Evolutionary conservation across 1,140 invertebrate genomes (phyloP).

Genomic region (Paralvinella palmiformis): DNA sequence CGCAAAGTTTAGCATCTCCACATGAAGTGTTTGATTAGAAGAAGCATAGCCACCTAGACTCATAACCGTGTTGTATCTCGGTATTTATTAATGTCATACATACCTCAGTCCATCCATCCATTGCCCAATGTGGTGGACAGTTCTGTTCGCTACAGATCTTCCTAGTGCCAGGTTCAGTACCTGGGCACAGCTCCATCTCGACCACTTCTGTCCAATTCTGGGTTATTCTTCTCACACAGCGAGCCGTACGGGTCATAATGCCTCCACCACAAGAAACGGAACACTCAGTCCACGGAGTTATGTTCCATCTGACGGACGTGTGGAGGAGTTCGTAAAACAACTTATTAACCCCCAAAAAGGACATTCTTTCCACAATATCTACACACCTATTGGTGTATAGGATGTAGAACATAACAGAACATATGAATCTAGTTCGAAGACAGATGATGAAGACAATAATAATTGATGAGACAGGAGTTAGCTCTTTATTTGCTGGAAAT

Average conservation of each 20-base stretch:
- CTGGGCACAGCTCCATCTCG: slow-evolving; percentile 45
- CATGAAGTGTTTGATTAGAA: neutral
- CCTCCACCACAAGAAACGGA: slow-evolving; percentile 37
- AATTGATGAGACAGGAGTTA: too few relatives aligned
- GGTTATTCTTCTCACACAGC: slow-evolving; percentile 35
- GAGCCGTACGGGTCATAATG: slow-evolving; percentile 25
- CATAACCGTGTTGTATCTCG: neutral
- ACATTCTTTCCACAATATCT: too few relatives aligned
- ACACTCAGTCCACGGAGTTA: slow-evolving; percentile 34
- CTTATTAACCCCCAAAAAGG: too few relatives aligned
- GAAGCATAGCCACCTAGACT: neutral
- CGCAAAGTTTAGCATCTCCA: neutral
- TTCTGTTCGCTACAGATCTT: slow-evolving; percentile 58
- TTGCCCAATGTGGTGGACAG: slow-evolving; percentile 64
- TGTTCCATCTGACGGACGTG: slow-evolving; percentile 30
- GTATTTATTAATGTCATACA: slow-evolving; percentile 14
- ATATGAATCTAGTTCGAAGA: too few relatives aligned
- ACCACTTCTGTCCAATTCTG: slow-evolving; percentile 29
- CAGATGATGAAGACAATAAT: too few relatives aligned
- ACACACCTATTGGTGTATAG: too few relatives aligned
- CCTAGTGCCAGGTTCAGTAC: slow-evolving; percentile 50
- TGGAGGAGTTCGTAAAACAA: too few relatives aligned
- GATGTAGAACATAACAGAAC: too few relatives aligned
- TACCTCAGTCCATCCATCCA: slow-evolving; percentile 66
- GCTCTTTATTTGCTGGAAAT: too few relatives aligned